A percentile compares a stretch with the other conserved stretches of the same genome.
phyloP scores from a whole-genome alignment of 2,113 vertebrate species.

The Nyctereutes procyonoides region DNA sequence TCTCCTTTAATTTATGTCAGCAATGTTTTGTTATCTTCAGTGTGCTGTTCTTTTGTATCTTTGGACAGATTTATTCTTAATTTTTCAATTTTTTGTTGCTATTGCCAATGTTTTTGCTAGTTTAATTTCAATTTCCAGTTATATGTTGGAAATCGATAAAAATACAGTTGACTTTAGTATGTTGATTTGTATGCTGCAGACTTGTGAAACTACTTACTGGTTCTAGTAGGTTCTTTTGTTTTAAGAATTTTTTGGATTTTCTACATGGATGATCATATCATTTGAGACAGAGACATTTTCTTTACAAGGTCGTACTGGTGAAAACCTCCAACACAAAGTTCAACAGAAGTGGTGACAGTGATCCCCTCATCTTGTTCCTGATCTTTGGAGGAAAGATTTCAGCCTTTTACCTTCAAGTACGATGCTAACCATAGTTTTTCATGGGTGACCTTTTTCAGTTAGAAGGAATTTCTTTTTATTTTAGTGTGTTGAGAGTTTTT shows the following conservation, averaged over 20 bases:
- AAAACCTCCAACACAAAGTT: background rate
- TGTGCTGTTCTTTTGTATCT: background rate
- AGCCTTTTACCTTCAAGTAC: background rate
- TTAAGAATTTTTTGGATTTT: background rate
- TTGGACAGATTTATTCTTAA: background rate
- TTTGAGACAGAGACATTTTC: background rate
- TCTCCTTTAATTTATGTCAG: background rate
- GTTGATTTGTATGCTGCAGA: background rate
- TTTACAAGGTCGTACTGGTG: background rate
- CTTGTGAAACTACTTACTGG: background rate
- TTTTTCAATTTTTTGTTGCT: background rate
- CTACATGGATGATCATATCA: background rate
- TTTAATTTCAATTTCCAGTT: conserved; percentile 20
- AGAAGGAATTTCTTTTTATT: background rate
- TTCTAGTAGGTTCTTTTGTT: background rate
- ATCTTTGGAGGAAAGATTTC: background rate
- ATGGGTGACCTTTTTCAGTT: background rate
- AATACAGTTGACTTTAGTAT: background rate
- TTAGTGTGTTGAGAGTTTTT: background rate
- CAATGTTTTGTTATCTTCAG: background rate
- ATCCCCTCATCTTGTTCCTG: background rate
- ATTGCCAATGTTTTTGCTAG: background rate
- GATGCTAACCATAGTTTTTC: background rate
- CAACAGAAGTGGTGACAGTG: background rate
- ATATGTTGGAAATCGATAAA: conserved; percentile 4